Evolutionary conservation across 2,888 invertebrate genomes (phyloP).

Genomic region (Mesorhabditis belari): DNA sequence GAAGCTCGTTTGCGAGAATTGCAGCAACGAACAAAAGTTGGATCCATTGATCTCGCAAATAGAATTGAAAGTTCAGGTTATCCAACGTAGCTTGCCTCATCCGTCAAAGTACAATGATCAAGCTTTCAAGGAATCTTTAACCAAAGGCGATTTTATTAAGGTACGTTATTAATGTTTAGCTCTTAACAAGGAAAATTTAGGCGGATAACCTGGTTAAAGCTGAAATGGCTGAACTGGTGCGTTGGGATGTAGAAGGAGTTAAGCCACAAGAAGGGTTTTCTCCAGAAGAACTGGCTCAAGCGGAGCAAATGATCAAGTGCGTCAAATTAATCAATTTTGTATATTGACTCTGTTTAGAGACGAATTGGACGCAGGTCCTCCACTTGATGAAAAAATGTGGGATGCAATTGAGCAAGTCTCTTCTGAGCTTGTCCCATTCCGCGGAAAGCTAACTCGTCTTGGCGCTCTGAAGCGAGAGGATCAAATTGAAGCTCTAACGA

Average conservation of each 20-base stretch:
- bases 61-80: slow-evolving; percentile 53
- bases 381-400: slow-evolving; percentile 39
- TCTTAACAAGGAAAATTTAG: slow-evolving; percentile 14
- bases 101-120: slow-evolving; percentile 42
- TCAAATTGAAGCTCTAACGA: slow-evolving; percentile 45
- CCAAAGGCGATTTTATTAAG: slow-evolving; percentile 25
- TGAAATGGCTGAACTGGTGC: slow-evolving; percentile 57
- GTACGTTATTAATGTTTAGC: slow-evolving; percentile 13
- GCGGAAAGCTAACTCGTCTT: slow-evolving; percentile 38
- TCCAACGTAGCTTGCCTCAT: slow-evolving; percentile 43
- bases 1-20: slow-evolving; percentile 46
- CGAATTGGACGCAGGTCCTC: slow-evolving; percentile 19
- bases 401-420: slow-evolving; percentile 41
- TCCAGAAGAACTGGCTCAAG: slow-evolving; percentile 33
- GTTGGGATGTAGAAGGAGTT: slow-evolving; percentile 44
- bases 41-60: slow-evolving; percentile 51
- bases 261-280: slow-evolving; percentile 27
- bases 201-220: slow-evolving; percentile 48
- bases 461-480: slow-evolving; percentile 36
- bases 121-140: slow-evolving; percentile 28
- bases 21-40: slow-evolving; percentile 35
- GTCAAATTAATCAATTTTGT: background rate
- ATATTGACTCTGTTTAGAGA: slow-evolving; percentile 6
- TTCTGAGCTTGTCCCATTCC: slow-evolving; percentile 35
- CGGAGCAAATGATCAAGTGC: slow-evolving; percentile 23